Evolutionary conservation across 2,888 invertebrate genomes (phyloP).

Genomic region (Dicranocentrus wangi): DNA sequence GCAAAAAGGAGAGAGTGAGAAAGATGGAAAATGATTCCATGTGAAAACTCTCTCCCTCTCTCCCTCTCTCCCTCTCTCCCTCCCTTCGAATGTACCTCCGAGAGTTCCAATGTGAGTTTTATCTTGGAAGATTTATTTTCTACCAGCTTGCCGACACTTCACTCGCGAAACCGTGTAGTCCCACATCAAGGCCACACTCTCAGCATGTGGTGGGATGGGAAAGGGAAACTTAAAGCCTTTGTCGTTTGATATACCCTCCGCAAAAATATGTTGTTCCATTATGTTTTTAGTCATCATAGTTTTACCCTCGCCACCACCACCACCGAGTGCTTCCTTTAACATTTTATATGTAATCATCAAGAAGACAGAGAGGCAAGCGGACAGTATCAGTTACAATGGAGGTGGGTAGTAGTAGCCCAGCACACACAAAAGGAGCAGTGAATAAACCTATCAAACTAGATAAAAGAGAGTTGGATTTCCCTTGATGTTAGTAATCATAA

Average conservation of each 20-base stretch:
- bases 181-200: constrained; percentile 2
- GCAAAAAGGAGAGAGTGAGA: background rate
- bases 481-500: constrained; percentile 21
- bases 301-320: too few relatives aligned
- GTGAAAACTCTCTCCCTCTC: background rate
- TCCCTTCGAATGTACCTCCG: too few relatives aligned
- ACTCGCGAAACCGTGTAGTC: background rate
- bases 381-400: constrained; percentile 14
- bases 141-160: too few relatives aligned
- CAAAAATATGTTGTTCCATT: too few relatives aligned
- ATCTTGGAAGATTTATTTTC: constrained; percentile 15
- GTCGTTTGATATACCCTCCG: too few relatives aligned
- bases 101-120: background rate
- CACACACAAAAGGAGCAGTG: background rate
- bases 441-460: constrained; percentile 27
- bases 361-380: background rate
- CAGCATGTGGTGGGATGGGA: constrained; percentile 9
- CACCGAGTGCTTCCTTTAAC: too few relatives aligned
- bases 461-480: constrained; percentile 29
- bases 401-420: too few relatives aligned
- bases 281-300: too few relatives aligned
- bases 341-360: background rate
- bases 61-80: too few relatives aligned
- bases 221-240: too few relatives aligned
- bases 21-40: background rate